Conservation (phyloP, 2,888 invertebrate species). For the Acleris literana region DNA sequence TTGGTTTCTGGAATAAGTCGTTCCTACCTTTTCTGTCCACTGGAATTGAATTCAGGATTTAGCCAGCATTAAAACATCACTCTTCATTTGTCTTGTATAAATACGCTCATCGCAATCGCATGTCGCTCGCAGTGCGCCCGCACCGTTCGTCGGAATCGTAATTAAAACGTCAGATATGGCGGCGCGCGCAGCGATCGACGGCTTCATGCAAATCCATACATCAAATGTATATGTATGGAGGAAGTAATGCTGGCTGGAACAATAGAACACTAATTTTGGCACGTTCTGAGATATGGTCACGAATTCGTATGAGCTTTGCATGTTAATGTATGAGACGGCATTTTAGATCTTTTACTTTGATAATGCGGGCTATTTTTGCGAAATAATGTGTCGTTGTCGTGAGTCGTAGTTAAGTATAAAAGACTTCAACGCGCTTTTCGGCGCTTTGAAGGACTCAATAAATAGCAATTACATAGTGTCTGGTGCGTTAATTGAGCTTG, state of each 20-base stretch:
- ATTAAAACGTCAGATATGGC: slow-evolving; percentile 79
- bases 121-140: slow-evolving; percentile 43
- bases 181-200: slow-evolving; percentile 58
- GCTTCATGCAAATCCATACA: slow-evolving; percentile 53
- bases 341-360: slow-evolving; percentile 23
- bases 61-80: no score
- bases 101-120: not conserved
- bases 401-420: not conserved
- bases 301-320: slow-evolving; percentile 16
- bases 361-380: not conserved
- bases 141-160: slow-evolving; percentile 64
- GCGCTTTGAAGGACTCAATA: not conserved
- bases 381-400: not conserved
- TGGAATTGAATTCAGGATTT: no score
- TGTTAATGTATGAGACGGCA: slow-evolving; percentile 25
- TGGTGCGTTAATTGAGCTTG: no score
- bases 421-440: slow-evolving; percentile 13
- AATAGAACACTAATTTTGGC: slow-evolving; percentile 33
- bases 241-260: slow-evolving; percentile 26
- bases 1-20: no score
- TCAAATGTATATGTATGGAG: slow-evolving; percentile 23
- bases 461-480: no score
- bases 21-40: no score
- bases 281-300: slow-evolving; percentile 21
- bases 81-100: slow-evolving; percentile 8